phyloP scores from a whole-genome alignment of 2,888 invertebrate genomes.

The Onthophagus sagittarius region DNA sequence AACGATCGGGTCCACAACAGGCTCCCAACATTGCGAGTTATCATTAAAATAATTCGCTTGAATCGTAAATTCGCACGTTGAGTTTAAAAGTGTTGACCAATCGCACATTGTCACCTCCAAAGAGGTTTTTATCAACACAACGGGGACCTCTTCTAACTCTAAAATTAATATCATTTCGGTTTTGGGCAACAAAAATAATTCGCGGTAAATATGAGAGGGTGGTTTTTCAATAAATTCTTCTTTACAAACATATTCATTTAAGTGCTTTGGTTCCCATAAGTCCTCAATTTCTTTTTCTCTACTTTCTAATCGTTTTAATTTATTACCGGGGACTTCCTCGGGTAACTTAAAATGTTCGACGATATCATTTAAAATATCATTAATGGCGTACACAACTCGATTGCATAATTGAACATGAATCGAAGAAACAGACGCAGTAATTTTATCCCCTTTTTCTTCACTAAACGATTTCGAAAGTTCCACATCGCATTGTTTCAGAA shows the following conservation, averaged over 20 bases:
- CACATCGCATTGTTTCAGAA: conserved; percentile 66
- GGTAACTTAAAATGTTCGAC: conserved; percentile 47
- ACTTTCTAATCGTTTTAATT: conserved; percentile 13
- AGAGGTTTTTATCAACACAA: conserved; percentile 55
- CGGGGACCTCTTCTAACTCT: conserved; percentile 60
- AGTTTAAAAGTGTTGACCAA: conserved; percentile 57
- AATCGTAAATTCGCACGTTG: conserved; percentile 46
- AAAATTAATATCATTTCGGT: conserved; percentile 61
- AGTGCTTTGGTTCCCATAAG: conserved; percentile 68
- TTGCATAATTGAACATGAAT: conserved; percentile 70
- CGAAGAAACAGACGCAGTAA: conserved; percentile 62
- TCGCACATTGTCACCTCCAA: conserved; percentile 60
- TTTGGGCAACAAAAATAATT: conserved; percentile 43
- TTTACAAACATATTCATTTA: conserved; percentile 44
- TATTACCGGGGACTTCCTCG: conserved; percentile 31
- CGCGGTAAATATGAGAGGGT: conserved; percentile 28
- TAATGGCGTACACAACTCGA: conserved; percentile 67
- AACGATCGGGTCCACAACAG: conserved; percentile 72
- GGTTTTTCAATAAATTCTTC: conserved; percentile 27
- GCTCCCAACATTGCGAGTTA: conserved; percentile 67
- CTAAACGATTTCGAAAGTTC: conserved; percentile 63
- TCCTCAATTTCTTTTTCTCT: conserved; percentile 50
- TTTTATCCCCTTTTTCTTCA: conserved; percentile 63
- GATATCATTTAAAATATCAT: conserved; percentile 52
- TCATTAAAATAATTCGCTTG: conserved; percentile 51